phyloP scores from a whole-genome alignment of 2,797 vertebrate genomes.

The Synanceia verrucosa region DNA sequence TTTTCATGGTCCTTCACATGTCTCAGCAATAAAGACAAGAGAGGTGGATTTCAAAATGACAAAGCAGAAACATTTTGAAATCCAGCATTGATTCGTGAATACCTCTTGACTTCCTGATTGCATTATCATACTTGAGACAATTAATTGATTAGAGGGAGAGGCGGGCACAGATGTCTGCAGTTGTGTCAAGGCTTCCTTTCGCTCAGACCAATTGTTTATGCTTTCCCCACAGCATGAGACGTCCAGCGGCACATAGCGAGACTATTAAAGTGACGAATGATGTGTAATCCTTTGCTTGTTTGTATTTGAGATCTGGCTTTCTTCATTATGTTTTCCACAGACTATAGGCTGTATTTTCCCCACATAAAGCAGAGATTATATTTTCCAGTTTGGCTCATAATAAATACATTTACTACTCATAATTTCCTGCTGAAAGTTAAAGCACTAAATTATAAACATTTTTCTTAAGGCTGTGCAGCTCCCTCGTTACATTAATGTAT shows the following conservation, averaged over 20 bases:
- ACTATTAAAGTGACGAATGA: no score
- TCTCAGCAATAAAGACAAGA: constrained; percentile 6
- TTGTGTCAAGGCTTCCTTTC: background rate
- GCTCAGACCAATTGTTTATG: background rate
- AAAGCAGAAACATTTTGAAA: constrained; percentile 8
- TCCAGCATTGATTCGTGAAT: background rate
- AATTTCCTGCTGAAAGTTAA: background rate
- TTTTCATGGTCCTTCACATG: constrained; percentile 13
- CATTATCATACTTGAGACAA: constrained; percentile 13
- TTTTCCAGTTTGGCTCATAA: background rate
- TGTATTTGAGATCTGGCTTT: background rate
- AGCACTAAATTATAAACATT: background rate
- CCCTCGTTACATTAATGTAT: background rate
- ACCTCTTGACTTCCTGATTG: constrained; percentile 5
- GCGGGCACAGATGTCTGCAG: background rate
- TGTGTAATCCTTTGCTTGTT: background rate
- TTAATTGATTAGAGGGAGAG: constrained; percentile 3
- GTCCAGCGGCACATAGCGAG: no score
- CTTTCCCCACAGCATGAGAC: constrained; percentile 5
- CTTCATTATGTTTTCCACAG: background rate
- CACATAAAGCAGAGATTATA: background rate
- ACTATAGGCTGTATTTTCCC: background rate
- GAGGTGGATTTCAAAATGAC: constrained; percentile 21
- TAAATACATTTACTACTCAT: background rate
- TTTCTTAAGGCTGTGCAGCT: background rate